A percentile compares a stretch with the other conserved stretches of the same genome.
phyloP scores from a whole-genome alignment of 2,888 invertebrate genomes.

The Calameuta idolon region DNA sequence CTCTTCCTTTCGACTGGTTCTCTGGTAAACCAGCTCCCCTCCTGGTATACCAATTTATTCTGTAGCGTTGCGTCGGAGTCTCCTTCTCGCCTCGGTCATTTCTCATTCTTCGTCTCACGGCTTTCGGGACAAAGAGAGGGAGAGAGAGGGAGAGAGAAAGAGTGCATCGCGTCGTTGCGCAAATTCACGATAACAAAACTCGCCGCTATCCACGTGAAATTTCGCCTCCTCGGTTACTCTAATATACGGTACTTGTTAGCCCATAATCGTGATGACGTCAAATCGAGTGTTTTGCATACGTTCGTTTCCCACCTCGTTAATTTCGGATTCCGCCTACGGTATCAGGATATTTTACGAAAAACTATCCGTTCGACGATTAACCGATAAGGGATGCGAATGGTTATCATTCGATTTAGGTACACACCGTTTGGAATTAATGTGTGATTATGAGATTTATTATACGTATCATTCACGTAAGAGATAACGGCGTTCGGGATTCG shows the following conservation, averaged over 20 bases:
- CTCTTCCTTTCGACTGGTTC: conserved; percentile 8
- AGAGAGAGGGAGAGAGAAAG: not conserved
- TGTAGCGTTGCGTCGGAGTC: not conserved
- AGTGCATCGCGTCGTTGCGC: conserved; percentile 46
- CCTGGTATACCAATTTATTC: not conserved
- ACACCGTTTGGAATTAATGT: not conserved
- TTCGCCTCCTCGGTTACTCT: conserved; percentile 33
- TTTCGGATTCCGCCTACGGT: not conserved
- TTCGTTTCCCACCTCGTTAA: not conserved
- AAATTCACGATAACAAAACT: conserved; percentile 54
- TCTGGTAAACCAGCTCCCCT: not conserved
- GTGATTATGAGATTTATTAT: not conserved
- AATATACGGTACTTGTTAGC: conserved; percentile 54
- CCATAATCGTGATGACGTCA: conserved; percentile 45
- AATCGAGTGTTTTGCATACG: conserved; percentile 31
- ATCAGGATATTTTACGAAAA: not conserved
- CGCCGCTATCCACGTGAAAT: conserved; percentile 41
- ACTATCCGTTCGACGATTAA: not conserved
- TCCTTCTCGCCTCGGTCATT: not conserved
- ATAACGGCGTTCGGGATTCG: not conserved
- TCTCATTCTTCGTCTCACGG: not conserved
- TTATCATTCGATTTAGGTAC: not conserved
- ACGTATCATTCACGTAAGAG: not conserved
- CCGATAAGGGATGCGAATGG: not conserved
- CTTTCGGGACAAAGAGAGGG: not conserved